Base-by-base conservation (phyloP, 2,797 vertebrate genomes). In the Sebastes baramenuke region DNA sequence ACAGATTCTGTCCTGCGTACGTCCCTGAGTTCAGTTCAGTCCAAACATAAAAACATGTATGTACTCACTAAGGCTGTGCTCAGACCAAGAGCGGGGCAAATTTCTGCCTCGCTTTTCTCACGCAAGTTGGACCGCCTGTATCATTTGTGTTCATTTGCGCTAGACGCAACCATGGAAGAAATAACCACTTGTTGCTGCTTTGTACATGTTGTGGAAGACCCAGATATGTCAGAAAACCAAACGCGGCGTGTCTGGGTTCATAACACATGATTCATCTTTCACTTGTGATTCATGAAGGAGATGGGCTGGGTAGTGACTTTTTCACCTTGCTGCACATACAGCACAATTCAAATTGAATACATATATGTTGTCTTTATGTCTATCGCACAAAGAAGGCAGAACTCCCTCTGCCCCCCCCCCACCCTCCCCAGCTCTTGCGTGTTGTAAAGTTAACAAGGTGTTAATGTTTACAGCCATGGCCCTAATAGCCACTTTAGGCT, bases 391-490 rank as follows among this genome's bases (percentile, higher is more conserved):
- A 61, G 34, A 34, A 60, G 42, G 64, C 27, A 12, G 6, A 36
- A 34, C 38, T 22, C 36, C 22, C 24, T 22, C 65, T 9, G 22
- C 22, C 12, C n/a, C 13, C 25, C n/a, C 29, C 29, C 36, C 25
- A n/a, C 3, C 12, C 1, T 2, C 18, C 1, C 13, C 36, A 38
- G 36, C 12, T 42, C 38, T 42, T 52, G 72, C 55, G 38, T 75
- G 70, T 14, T 67, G 71, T 85, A 68, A 78, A 81, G 72, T 85
- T 83, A 81, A 85, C 82, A 79, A 71, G 82, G 64, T 82, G 82
- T 80, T 83, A 85, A 88, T 83, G 67, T 81, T 79, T 77, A 79
- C 38, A 78, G 52, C 56, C 14, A 3, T 11, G 18, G 13, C n/a
- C 30, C 29, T 5, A 27, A 54, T 55, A 16, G 20, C 67, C 72